Base-by-base conservation (phyloP, 2,797 vertebrate species). In the Pantherophis alleghaniensis region DNA sequence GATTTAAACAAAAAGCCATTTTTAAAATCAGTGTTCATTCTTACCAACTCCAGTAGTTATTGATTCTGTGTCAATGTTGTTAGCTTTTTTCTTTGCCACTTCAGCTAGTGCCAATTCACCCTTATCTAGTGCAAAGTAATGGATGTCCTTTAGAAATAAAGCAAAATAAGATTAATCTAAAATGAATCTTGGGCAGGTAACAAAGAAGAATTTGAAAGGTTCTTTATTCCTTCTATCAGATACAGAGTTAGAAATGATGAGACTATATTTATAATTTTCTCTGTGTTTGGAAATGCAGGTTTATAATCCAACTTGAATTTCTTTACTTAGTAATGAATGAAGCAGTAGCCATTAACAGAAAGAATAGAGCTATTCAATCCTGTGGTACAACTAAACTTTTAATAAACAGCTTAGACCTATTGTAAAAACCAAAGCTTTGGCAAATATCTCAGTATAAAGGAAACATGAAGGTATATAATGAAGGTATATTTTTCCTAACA, bases 131-230 rank as follows among this genome's bases (percentile, higher is more conserved):
- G 99, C 99, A 96, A 99, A 97, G 98, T 99, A 99, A 99, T 99
- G 98, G 98, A 99, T 99, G 97, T 99, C 99, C 99, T 99, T 99
- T 98, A 98, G 98, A 98, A 99, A 98, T 97, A 98, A 99, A 98
- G 98, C 97, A 98, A 98, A 95, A 98, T 97, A 98, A 98, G 98
- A 97, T 98, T 98, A 99, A 99, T 99, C 98, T 98, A 98, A 99
- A 99, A 98, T 98, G 91, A 97, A 98, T 98, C 96, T 97, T 95
- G 94, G 92, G 94, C 94, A 95, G 94, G 94, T 96, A 97, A 98
- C 97, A 98, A 98, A 97, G 96, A 94, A 95, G 96, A 97, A 96
- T 97, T 96, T 96, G 87, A 97, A 97, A 97, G 95, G 95, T 97
- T 96, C 97, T 97, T 96, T 96, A 97, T 94, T 97, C 96, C 96